Conservation (phyloP, 2,797 vertebrate genomes). For the Scolopax bukidnonensis region DNA sequence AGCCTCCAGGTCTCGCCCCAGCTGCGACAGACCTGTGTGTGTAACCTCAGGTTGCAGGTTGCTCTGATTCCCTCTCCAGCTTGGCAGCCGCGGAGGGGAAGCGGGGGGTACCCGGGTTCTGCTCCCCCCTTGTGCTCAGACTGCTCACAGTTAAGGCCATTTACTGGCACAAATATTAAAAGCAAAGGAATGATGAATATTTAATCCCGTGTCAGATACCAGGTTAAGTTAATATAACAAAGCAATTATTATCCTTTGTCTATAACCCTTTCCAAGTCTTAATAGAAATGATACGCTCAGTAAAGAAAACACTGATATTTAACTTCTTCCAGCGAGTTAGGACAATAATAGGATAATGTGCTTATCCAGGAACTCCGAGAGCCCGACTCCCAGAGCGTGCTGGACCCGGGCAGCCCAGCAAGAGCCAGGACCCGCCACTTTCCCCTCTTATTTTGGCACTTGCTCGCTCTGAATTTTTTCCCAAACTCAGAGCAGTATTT, state of each 20-base stretch:
- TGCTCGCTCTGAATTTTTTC: background rate
- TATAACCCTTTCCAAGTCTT: background rate
- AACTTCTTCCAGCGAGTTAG: background rate
- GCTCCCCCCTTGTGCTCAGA: background rate
- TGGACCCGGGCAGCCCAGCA: background rate
- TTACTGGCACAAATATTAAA: background rate
- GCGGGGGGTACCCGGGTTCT: background rate
- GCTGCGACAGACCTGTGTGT: background rate
- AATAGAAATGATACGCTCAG: background rate
- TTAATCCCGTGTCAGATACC: background rate
- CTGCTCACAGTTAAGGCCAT: background rate
- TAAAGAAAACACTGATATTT: background rate
- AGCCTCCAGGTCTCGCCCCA: background rate
- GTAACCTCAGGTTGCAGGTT: background rate
- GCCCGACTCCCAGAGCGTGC: accelerated
- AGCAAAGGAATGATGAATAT: background rate
- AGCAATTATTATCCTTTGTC: background rate
- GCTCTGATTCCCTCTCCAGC: background rate
- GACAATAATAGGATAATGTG: background rate
- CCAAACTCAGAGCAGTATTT: background rate
- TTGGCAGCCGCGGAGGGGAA: background rate
- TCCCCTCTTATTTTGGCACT: background rate
- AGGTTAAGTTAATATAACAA: background rate
- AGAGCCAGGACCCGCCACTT: background rate
- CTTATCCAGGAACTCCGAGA: accelerated